phyloP scores from a whole-genome alignment of 2,888 invertebrate species.

The Epirrhoe tristata region DNA sequence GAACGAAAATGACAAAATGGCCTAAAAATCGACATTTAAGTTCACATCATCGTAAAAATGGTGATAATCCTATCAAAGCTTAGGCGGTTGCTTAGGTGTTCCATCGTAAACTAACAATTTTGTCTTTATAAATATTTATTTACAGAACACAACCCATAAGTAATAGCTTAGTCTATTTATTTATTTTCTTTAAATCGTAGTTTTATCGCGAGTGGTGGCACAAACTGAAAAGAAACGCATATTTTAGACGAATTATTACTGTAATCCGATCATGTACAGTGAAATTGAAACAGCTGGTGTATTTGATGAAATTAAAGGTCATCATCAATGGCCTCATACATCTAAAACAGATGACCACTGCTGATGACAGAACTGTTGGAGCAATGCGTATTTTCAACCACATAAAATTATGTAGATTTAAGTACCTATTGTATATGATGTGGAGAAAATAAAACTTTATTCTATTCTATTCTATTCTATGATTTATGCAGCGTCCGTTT shows the following conservation, averaged over 20 bases:
- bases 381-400: no score
- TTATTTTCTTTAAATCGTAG: conserved; percentile 30
- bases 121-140: conserved; percentile 26
- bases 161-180: conserved; percentile 25
- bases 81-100: conserved; percentile 1
- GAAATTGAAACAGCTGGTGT: conserved; percentile 15
- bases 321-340: no score
- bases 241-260: conserved; percentile 30
- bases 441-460: no score
- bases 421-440: no score
- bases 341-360: no score
- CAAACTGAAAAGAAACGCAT: conserved; percentile 41
- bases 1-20: no score
- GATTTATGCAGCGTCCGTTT: no score
- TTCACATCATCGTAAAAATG: not conserved
- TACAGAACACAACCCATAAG: conserved; percentile 17
- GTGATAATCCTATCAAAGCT: not conserved
- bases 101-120: conserved; percentile 1
- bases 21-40: no score
- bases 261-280: conserved; percentile 36
- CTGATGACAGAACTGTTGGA: no score
- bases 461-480: no score
- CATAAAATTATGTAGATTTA: no score
- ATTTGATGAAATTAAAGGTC: no score
- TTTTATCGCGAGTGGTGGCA: conserved; percentile 30